A percentile compares a stretch with the other conserved stretches of the same genome.
Conservation (phyloP, 2,797 vertebrate species). For the Eulemur albifrons region DNA sequence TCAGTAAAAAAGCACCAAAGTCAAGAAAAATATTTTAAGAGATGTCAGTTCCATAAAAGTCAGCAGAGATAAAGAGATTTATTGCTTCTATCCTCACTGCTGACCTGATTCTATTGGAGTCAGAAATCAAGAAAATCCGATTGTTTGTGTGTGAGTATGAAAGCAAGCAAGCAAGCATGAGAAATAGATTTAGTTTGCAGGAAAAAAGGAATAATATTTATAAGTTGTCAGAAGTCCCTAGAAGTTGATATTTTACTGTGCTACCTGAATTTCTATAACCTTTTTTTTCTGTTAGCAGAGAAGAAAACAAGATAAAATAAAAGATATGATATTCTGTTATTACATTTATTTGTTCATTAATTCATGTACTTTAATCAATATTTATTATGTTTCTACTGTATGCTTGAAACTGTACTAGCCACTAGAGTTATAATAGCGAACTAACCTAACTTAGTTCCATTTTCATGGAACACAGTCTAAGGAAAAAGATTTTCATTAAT, state of each 20-base stretch:
- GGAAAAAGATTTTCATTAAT: background rate
- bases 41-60: conserved; percentile 77
- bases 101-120: conserved; percentile 68
- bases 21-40: conserved; percentile 81
- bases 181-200: conserved; percentile 65
- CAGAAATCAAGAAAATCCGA: conserved; percentile 73
- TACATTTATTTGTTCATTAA: background rate
- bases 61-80: conserved; percentile 80
- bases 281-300: background rate
- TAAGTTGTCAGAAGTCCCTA: conserved; percentile 61
- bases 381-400: background rate
- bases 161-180: conserved; percentile 58
- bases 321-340: background rate
- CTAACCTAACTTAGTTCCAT: background rate
- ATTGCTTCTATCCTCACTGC: conserved; percentile 76
- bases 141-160: conserved; percentile 22
- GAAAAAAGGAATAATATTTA: conserved; percentile 62
- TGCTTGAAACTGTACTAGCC: background rate
- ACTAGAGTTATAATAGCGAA: background rate
- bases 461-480: background rate
- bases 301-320: conserved; percentile 30
- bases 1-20: conserved; percentile 75
- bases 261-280: conserved; percentile 14
- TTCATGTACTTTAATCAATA: background rate
- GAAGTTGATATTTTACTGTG: conserved; percentile 63